Base-by-base conservation (phyloP, 1,140 invertebrate species). In the Anoplolepis gracilipes region DNA sequence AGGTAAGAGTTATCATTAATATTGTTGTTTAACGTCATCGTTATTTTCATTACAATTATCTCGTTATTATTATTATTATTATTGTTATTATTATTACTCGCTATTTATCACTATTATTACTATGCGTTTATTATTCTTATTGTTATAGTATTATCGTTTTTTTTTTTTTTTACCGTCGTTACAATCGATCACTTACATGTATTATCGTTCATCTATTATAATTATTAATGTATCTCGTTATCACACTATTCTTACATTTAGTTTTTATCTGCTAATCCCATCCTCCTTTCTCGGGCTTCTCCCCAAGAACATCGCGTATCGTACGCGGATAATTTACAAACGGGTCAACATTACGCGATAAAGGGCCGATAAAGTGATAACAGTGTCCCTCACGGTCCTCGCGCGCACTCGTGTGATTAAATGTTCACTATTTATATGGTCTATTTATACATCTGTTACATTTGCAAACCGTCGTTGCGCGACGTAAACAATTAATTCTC, bases 31-130 rank as follows among this genome's bases (percentile, higher is more conserved):
- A 87, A 65, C 57, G 13, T 73, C 30, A 86, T 82, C 28, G 46
- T 90, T 85, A 78, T 85, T 59, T 85, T 69, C 33, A 79, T 69
- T 70, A 70, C 36, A 19, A 30, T 72, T 72, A 81, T 30, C 55
- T 76, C 77, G 75, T 65, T 86, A 90, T 59, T 75, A 28, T 81
- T 86, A 90, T 65, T 73, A 25, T 73, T 84, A 78, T 75, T 81
- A 84, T 88, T 85, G 77, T 86, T 89, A 90, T 75, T 78, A 85
- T 67, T 82, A 72, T 86, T 88, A 89, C 73, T 75, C 39, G 22
- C 84, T 89, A 89, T 75, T 61, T 87, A 82, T 62, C 65, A 77
- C 59, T 77, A 77, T 84, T 77, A 64, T 77, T 84, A 77, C 72
- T 84, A 84, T 85, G 7, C 46, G 33, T 79, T 85, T 81, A 85